These are phyloP conservation scores for Latrodectus elegans DNA, from an alignment of 2,888 invertebrate species.

Conservation along the genomic window DNA sequence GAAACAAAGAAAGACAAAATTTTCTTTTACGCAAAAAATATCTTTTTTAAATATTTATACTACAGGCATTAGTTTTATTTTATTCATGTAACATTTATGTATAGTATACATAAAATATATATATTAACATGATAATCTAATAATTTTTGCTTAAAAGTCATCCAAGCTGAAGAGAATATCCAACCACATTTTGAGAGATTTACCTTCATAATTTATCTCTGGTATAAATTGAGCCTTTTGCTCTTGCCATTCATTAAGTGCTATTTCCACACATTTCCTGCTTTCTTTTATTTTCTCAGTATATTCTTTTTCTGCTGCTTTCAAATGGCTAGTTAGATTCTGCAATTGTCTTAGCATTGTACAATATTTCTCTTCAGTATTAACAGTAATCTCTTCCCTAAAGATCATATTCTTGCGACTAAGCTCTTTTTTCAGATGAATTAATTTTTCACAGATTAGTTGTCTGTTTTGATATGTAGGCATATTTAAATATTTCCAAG, in stretches of 20 bases:
- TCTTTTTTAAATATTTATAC: too few species aligned
- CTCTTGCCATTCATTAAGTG: constrained; percentile 28
- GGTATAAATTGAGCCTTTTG: constrained; percentile 44
- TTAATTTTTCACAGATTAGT: background rate
- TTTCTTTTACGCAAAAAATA: too few species aligned
- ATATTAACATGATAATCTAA: too few species aligned
- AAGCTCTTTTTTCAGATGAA: background rate
- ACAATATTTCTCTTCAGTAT: too few species aligned
- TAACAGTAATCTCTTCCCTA: too few species aligned
- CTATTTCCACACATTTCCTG: background rate
- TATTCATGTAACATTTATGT: too few species aligned
- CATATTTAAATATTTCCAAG: background rate
- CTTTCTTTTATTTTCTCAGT: background rate
- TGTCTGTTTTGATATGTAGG: constrained; percentile 5
- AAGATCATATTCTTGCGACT: background rate
- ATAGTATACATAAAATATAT: too few species aligned
- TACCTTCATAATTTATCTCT: constrained; percentile 24
- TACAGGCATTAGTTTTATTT: too few species aligned
- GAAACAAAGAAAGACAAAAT: too few species aligned
- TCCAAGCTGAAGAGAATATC: constrained; percentile 11
- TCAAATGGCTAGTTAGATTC: too few species aligned
- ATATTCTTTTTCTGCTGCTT: background rate
- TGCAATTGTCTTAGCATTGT: too few species aligned
- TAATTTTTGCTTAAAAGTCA: background rate
- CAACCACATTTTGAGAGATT: constrained; percentile 46